These are phyloP conservation scores for Thysanoteuthis rhombus DNA, from an alignment of 2,888 invertebrate genomes.

Conservation along the genomic window DNA sequence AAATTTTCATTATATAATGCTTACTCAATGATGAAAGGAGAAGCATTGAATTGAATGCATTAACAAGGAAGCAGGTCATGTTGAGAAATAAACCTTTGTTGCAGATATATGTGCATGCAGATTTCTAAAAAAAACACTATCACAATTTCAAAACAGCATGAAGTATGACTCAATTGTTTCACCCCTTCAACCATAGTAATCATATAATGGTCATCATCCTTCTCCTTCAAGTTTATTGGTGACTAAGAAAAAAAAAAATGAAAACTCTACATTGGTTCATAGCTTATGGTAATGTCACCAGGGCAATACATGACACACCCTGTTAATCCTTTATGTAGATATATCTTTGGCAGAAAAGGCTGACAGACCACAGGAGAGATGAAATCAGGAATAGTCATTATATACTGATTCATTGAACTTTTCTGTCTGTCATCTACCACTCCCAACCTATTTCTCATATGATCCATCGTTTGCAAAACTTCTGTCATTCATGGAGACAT, in stretches of 20 bases:
- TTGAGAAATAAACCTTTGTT: neutral
- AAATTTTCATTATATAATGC: too few relatives aligned
- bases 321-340: neutral
- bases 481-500: neutral
- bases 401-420: neutral
- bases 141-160: neutral
- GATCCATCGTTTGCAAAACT: neutral
- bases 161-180: neutral
- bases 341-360: neutral
- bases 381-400: neutral
- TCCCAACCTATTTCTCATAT: neutral
- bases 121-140: neutral
- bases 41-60: too few relatives aligned
- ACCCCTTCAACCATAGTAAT: neutral
- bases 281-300: neutral
- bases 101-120: neutral
- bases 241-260: neutral
- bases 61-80: too few relatives aligned
- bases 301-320: neutral
- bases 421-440: neutral
- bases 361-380: neutral
- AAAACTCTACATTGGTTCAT: neutral
- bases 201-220: neutral
- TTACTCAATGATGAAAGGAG: too few relatives aligned
- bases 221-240: neutral